Base-by-base conservation (phyloP, 2,888 invertebrate species). In the Eristalis arbustorum region DNA sequence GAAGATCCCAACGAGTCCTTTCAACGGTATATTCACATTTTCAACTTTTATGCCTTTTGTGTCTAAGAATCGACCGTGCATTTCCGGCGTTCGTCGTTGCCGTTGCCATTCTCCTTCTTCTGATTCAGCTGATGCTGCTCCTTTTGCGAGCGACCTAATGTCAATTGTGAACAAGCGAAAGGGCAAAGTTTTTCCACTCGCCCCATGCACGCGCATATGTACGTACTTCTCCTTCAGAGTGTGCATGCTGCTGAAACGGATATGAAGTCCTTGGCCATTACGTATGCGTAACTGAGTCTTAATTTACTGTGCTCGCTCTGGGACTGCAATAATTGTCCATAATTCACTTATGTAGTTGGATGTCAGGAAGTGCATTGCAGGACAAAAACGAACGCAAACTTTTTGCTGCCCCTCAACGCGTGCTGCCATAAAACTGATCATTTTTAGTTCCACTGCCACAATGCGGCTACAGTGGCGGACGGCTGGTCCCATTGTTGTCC, bases 21-120 rank as follows among this genome's bases (percentile, higher is more conserved):
- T 28, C 13, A 71, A 8, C 31, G 57, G 31, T 31, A 25, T 76
- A 76, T 77, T 77, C 81, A 61, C 63, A 69, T 59, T 80, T 69
- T 71, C 68, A 81, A 85, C 83, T 80, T 79, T 74, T 80, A 22
- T 88, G 77, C 80, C 89, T 89, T 89, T 89, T 89, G 85, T 89
- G 76, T 83, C 76, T 85, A 88, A 87, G 88, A 89, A 89, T 88
- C 89, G 89, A 89, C 88, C 89, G 88, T 89, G 89, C 88, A 89
- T 88, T 88, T 89, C 89, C 89, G 88, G 83, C 69, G 72, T 72
- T 87, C 75, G 78, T 77, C 42, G 66, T 74, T 42, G 42, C 75
- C 56, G 56, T 59, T 5, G 64, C 77, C 62, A 34, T 75, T 76
- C 81, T 40, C n/a, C 11, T 64, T 64, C 64, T n/a, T 69, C 49